Evolutionary conservation across 2,797 vertebrate genomes (phyloP).

Genomic region (Tarsius wallacei): DNA sequence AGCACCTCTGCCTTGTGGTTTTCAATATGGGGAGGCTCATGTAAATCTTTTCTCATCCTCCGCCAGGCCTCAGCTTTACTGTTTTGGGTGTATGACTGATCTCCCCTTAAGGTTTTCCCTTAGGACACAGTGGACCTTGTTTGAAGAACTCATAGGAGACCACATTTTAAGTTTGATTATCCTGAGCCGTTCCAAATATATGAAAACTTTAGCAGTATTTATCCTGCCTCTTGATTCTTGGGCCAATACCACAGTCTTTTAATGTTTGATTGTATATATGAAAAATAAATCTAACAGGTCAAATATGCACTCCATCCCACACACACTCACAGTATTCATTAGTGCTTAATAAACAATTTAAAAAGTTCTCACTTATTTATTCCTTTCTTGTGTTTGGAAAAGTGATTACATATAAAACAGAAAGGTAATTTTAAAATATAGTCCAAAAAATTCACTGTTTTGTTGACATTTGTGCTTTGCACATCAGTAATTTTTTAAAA

Average conservation of each 20-base stretch:
- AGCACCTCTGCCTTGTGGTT: background rate
- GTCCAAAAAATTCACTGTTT: background rate
- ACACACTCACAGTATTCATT: background rate
- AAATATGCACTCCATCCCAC: background rate
- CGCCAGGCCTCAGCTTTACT: background rate
- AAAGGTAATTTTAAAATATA: background rate
- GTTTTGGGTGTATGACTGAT: background rate
- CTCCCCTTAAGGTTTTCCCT: no score
- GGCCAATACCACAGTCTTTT: background rate
- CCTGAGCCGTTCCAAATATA: background rate
- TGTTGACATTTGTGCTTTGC: background rate
- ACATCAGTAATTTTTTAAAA: background rate
- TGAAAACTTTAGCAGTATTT: background rate
- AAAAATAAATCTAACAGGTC: background rate
- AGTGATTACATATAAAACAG: background rate
- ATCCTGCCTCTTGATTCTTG: background rate
- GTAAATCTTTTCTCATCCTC: background rate
- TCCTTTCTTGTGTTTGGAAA: constrained; percentile 24
- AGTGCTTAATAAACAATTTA: background rate
- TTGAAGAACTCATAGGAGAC: background rate
- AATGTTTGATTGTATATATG: background rate
- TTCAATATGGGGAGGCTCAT: background rate
- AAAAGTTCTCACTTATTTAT: background rate
- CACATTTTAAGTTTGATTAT: background rate
- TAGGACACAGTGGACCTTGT: background rate